A percentile compares a stretch with the other conserved stretches of the same genome.
Evolutionary conservation across 1,140 invertebrate species (phyloP).

Genomic region (Palaemon carinicauda): DNA sequence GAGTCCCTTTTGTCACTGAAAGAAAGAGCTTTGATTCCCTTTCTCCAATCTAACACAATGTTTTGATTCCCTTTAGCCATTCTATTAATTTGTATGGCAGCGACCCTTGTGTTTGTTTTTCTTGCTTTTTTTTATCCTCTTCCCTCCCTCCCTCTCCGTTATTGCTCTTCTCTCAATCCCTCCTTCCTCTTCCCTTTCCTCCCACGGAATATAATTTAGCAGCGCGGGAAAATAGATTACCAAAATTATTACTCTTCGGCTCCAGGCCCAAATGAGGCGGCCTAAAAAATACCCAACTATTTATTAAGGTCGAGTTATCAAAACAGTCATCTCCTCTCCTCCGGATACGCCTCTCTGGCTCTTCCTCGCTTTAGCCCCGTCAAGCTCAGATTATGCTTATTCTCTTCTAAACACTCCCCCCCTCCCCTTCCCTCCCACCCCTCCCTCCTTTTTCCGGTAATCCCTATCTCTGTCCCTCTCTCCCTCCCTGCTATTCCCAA

Average conservation of each 20-base stretch:
- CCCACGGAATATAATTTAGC: slow-evolving; percentile 27
- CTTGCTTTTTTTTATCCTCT: neutral
- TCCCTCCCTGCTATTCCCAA: neutral
- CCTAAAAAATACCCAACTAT: slow-evolving; percentile 22
- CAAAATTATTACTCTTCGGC: slow-evolving; percentile 21
- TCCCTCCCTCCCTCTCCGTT: neutral
- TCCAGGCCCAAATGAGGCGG: slow-evolving; percentile 25
- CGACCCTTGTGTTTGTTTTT: neutral
- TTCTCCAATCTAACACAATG: no score
- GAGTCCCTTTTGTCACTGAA: no score
- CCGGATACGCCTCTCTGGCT: neutral
- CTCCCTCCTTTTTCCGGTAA: no score
- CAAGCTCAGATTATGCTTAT: neutral
- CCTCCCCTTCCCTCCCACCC: neutral
- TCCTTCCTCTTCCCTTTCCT: neutral
- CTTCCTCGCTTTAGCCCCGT: neutral
- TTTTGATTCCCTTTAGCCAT: neutral
- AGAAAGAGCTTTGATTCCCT: no score
- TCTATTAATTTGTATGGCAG: neutral
- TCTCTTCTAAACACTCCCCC: neutral
- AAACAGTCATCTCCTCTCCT: neutral
- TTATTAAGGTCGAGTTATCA: slow-evolving; percentile 35
- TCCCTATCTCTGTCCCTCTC: neutral
- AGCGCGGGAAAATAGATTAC: slow-evolving; percentile 6
- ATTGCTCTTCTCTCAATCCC: no score